Evolutionary conservation across 2,888 invertebrate species (phyloP), one percentile per base, ranked within the genome.

Genomic region (Aphidoletes aphidimyza): DNA sequence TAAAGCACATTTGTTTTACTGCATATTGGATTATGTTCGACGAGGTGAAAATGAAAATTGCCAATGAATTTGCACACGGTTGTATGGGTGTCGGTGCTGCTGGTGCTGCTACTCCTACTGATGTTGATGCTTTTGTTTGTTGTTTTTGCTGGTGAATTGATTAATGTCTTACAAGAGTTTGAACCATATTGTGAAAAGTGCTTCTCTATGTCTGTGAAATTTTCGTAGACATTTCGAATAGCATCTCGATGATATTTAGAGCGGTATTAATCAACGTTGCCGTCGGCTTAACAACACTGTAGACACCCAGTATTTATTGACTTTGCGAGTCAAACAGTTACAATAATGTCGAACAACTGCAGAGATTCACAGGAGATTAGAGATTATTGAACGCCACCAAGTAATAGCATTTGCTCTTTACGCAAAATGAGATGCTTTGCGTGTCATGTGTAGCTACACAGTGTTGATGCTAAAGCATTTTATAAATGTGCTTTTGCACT

Each of bases 11-110:
- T 30, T 30, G 69, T 69, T 69, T 69, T 69, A 69, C 34, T 69
- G 34, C 34, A 69, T 26, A 69, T 69, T 69, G 69, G 69, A 69
- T 69, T 69, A 69, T 69, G 69, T 69, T 14, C 26, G 69, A 26
- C 14, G 69, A 69, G 69, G 69, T 69, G 69, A 69, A 69, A 69
- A 69, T 30, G 69, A 69, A 69, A 69, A 69, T 69, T 69, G 69
- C 30, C 69, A 54, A 54, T 54, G 54, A 54, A 54, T 54, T n/a
- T 54, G 54, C 22, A n/a, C 54, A 69, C 34, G 69, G 30, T 69
- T 69, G 30, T 69, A 26, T 69, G 69, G 30, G 3, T n/a, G n/a
- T n/a, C n/a, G n/a, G n/a, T n/a, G n/a, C n/a, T n/a, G n/a, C n/a
- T n/a, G n/a, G n/a, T n/a, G n/a, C n/a, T n/a, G n/a, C n/a, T n/a